Conservation (phyloP, 2,888 invertebrate species). For the Erebia palarica region DNA sequence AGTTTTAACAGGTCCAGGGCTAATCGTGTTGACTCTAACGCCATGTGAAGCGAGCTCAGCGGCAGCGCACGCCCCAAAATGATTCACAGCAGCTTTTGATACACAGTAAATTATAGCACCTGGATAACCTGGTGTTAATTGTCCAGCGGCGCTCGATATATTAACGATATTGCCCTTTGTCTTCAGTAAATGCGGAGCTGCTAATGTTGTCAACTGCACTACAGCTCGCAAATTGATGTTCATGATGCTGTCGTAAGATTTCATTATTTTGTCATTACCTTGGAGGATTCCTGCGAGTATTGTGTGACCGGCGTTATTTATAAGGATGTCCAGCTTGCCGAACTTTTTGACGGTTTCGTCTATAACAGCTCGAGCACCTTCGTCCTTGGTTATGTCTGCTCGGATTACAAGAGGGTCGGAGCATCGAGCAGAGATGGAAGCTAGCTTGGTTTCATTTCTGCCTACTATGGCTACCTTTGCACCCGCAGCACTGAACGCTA, state of each 20-base stretch:
- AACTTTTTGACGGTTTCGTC: conserved; percentile 41
- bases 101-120: conserved; percentile 40
- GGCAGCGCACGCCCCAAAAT: conserved; percentile 47
- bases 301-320: conserved; percentile 48
- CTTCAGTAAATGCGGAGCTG: conserved; percentile 47
- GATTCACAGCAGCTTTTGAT: conserved; percentile 49
- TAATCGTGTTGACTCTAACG: conserved; percentile 70
- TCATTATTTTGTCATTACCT: conserved; percentile 39
- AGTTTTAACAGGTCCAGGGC: conserved; percentile 80
- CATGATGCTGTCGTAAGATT: conserved; percentile 50
- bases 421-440: conserved; percentile 33
- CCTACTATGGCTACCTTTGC: conserved; percentile 44
- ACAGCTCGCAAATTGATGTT: conserved; percentile 46
- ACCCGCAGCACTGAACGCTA: conserved; percentile 43
- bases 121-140: conserved; percentile 18
- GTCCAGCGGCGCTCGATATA: conserved; percentile 46
- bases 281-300: conserved; percentile 34
- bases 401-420: conserved; percentile 36
- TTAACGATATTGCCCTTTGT: conserved; percentile 53
- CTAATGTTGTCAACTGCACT: conserved; percentile 45
- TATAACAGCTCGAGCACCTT: conserved; percentile 41
- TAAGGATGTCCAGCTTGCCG: conserved; percentile 47
- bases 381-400: conserved; percentile 46
- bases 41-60: conserved; percentile 44
- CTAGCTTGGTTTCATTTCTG: conserved; percentile 40